Evolutionary conservation across 2,113 vertebrate species (phyloP), one percentile per base, ranked within the genome.

Genomic region (Heloderma charlesbogerti): DNA sequence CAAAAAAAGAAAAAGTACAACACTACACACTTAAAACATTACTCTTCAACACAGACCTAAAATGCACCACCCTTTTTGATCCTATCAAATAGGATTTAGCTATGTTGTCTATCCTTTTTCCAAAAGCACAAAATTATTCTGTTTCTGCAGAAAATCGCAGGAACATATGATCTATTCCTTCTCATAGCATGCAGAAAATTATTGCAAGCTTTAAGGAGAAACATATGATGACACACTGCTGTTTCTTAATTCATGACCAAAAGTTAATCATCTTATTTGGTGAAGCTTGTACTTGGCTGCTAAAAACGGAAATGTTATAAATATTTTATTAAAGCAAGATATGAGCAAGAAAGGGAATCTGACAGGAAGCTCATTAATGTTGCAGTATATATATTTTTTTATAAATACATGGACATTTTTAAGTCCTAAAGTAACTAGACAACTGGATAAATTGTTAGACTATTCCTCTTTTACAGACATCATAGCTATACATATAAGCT

Each of bases 151-250:
- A 79, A 94, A 63, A 87, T 40, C 6, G 13, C 77, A 92, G 77
- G 88, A 91, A 66, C 84, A 89, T 94, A 95, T 96, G 93, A 92
- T 71, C 85, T 57, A 25, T 54, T 93, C 92, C 89, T 94, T 84
- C 45, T 90, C 82, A 90, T 91, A 95, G 91, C 92, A 95, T 84
- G 77, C 82, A 89, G 95, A 85, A 93, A 95, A 94, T 86, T 40
- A 90, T 90, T 86, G 84, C 54, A 37, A 88, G 84, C 91, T 92
- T 60, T 74, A 93, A 85, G 91, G 92, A 89, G 77, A 92, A 94
- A 95, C 31, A 87, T 8, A 87, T 48, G 84, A 89, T 6, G 34
- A 80, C 90, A 91, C 8, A 20, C 27, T 57, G 48, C 60, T n/a
- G 71, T 88, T 91, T 51, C 48, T 79, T 92, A 91, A 94, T 34